Evolutionary conservation across 2,797 vertebrate species (phyloP), one percentile per base, ranked within the genome.

Genomic region (Gobio occitaniae): DNA sequence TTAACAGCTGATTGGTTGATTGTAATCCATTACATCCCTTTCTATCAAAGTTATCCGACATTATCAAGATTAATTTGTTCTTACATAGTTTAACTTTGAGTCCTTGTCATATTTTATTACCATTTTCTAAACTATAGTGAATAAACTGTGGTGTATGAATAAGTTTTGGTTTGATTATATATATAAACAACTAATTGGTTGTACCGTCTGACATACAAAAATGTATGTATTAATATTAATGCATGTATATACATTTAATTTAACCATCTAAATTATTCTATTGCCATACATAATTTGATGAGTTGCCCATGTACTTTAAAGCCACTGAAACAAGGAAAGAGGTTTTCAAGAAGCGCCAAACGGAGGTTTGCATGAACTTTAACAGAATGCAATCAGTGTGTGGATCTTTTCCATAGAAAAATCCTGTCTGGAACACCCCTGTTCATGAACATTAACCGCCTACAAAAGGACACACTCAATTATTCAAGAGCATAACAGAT

Each of bases 401-500:
- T 2, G 1, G 75, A 38, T 59, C 36, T 78, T 61, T 78, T 47
- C 54, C n/a, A 47, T 61, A 47, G 56, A 63, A 63, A 25, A 12
- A 6, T 11, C 25, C 59, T 32, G 17, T 65, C 44, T 44, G 61
- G 38, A 47, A 63, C 15, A 66, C 61, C 25, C 6, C 66, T 71
- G 41, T n/a, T 48, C 44, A 47, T 50, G 16, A 79, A 32, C 77
- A 50, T 65, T 48, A 48, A 78, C 41, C 19, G 41, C 77, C 44
- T 65, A 25, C 44, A 66, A 66, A 48, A 66, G 77, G 59, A 29
- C 48, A 36, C 38, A 61, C 54, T 78, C 38, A 61, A 78, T 66
- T 79, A 65, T 50, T 79, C 61, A 79, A 79, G 61, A 21, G 59
- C 44, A 32, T 61, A 47, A 71, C 61, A 72, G 5, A 59, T 61